Evolutionary conservation across 2,113 vertebrate genomes (phyloP), one percentile per base, ranked within the genome.

Genomic region (Tretioscincus oriximinensis): DNA sequence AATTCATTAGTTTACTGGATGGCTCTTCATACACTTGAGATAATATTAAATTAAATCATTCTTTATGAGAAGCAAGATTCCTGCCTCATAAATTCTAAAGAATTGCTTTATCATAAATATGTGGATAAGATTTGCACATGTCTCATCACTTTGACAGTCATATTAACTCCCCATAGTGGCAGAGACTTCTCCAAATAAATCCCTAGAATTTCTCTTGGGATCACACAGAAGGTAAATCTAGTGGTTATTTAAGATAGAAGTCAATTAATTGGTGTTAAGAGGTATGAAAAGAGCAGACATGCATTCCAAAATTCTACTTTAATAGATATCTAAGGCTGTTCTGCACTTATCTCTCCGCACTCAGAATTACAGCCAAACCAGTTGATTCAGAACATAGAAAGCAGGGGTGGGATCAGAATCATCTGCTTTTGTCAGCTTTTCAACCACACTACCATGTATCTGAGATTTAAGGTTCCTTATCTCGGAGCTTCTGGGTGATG

Each of bases 11-110:
- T 67, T 81, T 81, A 81, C 58, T 49, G 67, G 29, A 66, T 58
- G 49, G 29, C 35, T 14, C 66, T 81, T 72, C 49, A 74, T 81
- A 74, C 74, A 81, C 61, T 67, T 22, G 29, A 67, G 79, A 41
- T 74, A 81, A 81, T 49, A 54, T 22, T 28, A 45, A 81, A 58
- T 78, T 74, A 67, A 66, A 66, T 54, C 63, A 51, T 74, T 73
- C 22, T 81, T 54, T 67, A 81, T 81, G 16, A 64, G 64, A 67
- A 81, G 74, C 74, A 64, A 80, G 24, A 72, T 71, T 80, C 35
- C 68, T 12, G 58, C 61, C 71, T 73, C 61, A 74, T 81, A 81
- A 81, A 75, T 80, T 65, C 60, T 51, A n/a, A 61, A 64, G 60
- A 73, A 80, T 60, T 73, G 31, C 63, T 68, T 67, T 41, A 68